Percentiles rank a stretch among this genome's conserved stretches.
Conservation (phyloP, 64 coral and sea anemone genomes). For the Pocillopora verrucosa region DNA sequence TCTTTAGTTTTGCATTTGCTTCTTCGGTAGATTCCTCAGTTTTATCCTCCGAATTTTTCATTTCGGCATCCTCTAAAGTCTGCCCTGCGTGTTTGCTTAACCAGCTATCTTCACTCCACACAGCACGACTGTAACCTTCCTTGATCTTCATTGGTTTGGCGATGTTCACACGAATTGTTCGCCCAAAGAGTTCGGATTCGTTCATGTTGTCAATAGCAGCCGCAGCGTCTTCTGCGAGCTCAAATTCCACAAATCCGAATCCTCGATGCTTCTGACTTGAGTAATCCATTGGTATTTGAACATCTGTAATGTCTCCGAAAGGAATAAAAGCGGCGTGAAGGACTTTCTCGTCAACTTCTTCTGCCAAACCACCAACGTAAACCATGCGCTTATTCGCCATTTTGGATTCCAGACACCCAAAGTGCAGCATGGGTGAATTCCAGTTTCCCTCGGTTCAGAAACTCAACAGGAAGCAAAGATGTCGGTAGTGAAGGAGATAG, state of each 20-base stretch:
- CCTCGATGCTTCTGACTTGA: slow-evolving; percentile 91
- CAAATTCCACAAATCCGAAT: slow-evolving; percentile 99
- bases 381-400: slow-evolving; percentile 99
- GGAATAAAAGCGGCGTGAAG: slow-evolving; percentile 98
- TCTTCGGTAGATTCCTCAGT: slow-evolving; percentile 33
- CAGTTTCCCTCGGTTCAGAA: slow-evolving; percentile 15
- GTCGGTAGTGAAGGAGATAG: slow-evolving; percentile 27
- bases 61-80: slow-evolving; percentile 66
- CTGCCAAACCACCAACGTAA: slow-evolving; percentile 97
- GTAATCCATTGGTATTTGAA: slow-evolving; percentile 98
- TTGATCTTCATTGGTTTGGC: slow-evolving; percentile 99
- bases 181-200: slow-evolving; percentile 96
- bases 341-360: slow-evolving; percentile 99
- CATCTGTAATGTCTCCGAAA: slow-evolving; percentile 98
- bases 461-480: slow-evolving; percentile 52
- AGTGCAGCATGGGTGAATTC: slow-evolving; percentile 27
- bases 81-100: slow-evolving; percentile 82
- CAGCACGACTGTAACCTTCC: slow-evolving; percentile 91
- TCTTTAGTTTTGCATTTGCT: slow-evolving; percentile 48
- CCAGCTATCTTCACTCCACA: slow-evolving; percentile 99
- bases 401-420: slow-evolving; percentile 25
- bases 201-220: slow-evolving; percentile 99
- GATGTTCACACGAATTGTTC: slow-evolving; percentile 96
- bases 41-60: slow-evolving; percentile 52
- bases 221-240: slow-evolving; percentile 90